A percentile compares a stretch with the other conserved stretches of the same genome.
phyloP scores from a whole-genome alignment of 2,113 vertebrate genomes.

The Tenebrosternarchus preto region DNA sequence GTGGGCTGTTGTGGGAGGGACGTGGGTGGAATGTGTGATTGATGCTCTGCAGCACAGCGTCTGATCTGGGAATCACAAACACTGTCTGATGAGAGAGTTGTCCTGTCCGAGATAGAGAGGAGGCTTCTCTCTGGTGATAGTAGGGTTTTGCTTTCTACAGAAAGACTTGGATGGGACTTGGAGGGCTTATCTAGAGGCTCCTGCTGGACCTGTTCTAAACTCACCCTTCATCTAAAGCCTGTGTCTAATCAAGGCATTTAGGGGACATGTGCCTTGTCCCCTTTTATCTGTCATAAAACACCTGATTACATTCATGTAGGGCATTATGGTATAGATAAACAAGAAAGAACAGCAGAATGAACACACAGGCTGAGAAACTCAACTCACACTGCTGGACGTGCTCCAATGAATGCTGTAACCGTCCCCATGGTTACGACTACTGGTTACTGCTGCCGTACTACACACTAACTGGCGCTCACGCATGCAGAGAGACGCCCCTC shows the following conservation, averaged over 20 bases:
- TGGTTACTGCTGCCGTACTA: too few species aligned
- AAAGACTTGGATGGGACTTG: neutral
- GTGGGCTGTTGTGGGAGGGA: constrained; percentile 23
- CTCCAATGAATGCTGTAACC: too few species aligned
- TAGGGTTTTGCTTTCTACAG: neutral
- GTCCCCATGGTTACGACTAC: too few species aligned
- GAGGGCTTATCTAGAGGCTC: neutral
- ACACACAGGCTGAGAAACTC: too few species aligned
- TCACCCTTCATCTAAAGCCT: neutral
- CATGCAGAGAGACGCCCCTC: too few species aligned
- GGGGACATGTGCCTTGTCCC: too few species aligned
- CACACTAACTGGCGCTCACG: too few species aligned
- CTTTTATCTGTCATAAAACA: neutral
- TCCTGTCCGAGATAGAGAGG: neutral
- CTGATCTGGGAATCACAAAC: neutral
- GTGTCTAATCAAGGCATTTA: neutral
- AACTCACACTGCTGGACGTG: too few species aligned
- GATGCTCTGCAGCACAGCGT: constrained; percentile 48
- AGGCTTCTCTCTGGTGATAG: neutral
- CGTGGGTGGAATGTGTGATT: constrained; percentile 57
- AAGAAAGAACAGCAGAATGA: too few species aligned
- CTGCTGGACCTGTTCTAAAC: neutral
- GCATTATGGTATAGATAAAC: neutral
- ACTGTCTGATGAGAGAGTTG: neutral
- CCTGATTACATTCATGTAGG: neutral